These are phyloP conservation scores for Aurelia sp. DNA, from an alignment of 30 jellyfish, hydroid and myxozoan species.

Conservation along the genomic window DNA sequence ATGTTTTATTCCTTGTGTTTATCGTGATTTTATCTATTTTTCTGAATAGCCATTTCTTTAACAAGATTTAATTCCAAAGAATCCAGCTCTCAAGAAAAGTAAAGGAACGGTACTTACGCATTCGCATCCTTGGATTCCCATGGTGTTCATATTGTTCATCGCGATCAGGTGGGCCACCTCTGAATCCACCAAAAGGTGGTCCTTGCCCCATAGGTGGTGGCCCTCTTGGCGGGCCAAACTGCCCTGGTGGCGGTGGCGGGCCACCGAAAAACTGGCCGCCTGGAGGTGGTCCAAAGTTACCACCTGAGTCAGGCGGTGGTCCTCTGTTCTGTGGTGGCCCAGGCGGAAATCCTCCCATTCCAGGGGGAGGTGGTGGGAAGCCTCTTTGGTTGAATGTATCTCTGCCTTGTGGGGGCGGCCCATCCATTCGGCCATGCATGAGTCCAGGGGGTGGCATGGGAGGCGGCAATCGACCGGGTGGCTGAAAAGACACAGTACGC, in stretches of 20 bases:
- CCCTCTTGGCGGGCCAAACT: slow-evolving; percentile 47
- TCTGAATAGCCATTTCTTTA: too few relatives aligned
- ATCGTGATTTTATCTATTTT: too few relatives aligned
- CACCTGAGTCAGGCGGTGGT: neutral
- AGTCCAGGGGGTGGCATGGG: slow-evolving; percentile 72
- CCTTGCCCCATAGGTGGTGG: slow-evolving; percentile 49
- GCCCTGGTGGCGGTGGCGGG: slow-evolving; percentile 33
- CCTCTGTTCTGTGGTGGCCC: slow-evolving; percentile 1
- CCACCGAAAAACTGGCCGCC: slow-evolving; percentile 37
- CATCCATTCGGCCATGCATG: slow-evolving; percentile 26
- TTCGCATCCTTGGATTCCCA: slow-evolving; percentile 52
- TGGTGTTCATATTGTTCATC: slow-evolving; percentile 48
- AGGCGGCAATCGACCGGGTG: slow-evolving; percentile 57
- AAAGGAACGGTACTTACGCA: slow-evolving; percentile 42
- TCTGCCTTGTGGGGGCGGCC: slow-evolving; percentile 16
- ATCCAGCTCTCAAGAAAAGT: neutral
- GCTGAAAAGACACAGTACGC: neutral
- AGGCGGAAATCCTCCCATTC: slow-evolving; percentile 38
- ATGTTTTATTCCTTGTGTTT: too few relatives aligned
- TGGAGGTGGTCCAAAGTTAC: slow-evolving; percentile 26
- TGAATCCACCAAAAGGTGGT: slow-evolving; percentile 43
- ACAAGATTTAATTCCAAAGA: too few relatives aligned
- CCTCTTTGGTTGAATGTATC: slow-evolving; percentile 26
- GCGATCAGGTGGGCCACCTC: slow-evolving; percentile 38
- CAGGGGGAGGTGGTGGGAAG: slow-evolving; percentile 51